Evolutionary conservation across 2,113 vertebrate genomes (phyloP).

Genomic region (Percina caprodes): DNA sequence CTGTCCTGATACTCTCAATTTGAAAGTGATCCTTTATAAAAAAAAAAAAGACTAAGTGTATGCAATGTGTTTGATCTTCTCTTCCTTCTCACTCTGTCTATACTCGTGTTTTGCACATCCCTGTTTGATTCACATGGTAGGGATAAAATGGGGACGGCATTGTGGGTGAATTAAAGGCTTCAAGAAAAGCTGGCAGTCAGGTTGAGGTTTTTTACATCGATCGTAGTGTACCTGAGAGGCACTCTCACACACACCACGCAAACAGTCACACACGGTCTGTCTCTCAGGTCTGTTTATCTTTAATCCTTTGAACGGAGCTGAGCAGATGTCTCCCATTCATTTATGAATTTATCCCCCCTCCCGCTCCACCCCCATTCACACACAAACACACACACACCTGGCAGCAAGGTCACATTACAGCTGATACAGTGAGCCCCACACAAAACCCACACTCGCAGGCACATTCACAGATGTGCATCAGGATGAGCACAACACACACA

Average conservation of each 20-base stretch:
- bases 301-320: conserved; percentile 92
- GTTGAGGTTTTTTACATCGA: conserved; percentile 34
- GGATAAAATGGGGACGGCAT: background rate
- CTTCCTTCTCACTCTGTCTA: background rate
- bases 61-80: background rate
- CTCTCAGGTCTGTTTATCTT: conserved; percentile 66
- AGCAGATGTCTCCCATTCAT: conserved; percentile 99
- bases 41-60: background rate
- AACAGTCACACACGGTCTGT: background rate
- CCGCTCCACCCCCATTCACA: conserved; percentile 40
- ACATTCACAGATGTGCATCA: conserved; percentile 17
- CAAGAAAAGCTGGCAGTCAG: conserved; percentile 19
- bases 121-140: conserved; percentile 1
- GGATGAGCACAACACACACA: conserved; percentile 9
- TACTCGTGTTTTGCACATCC: too few relatives aligned
- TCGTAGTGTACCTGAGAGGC: conserved; percentile 33
- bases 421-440: conserved; percentile 88
- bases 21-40: background rate
- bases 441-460: conserved; percentile 36
- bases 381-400: conserved; percentile 73
- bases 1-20: background rate
- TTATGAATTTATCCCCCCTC: conserved; percentile 93
- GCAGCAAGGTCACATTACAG: conserved; percentile 96
- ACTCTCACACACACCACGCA: background rate
- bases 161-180: conserved; percentile 8